These are phyloP conservation scores for Lophura nycthemera DNA, from an alignment of 2,113 vertebrate species.

Conservation along the genomic window DNA sequence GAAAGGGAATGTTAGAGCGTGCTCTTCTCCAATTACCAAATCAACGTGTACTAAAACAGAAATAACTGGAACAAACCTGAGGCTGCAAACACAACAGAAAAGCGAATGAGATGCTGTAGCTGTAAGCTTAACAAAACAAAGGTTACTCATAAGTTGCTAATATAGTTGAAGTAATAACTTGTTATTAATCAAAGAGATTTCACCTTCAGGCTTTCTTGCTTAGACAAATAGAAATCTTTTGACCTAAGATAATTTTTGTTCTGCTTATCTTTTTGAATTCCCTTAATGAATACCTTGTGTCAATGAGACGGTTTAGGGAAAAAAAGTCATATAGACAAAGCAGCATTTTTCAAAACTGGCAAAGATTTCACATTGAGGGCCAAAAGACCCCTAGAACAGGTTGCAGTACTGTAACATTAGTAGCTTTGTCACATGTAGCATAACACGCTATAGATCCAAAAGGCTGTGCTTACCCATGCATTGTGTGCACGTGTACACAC, in stretches of 20 bases:
- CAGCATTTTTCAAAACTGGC: conserved; percentile 80
- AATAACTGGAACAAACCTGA: conserved; percentile 29
- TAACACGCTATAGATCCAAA: conserved; percentile 62
- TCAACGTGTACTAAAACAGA: conserved; percentile 2
- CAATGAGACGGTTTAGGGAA: conserved; percentile 43
- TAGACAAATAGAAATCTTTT: conserved; percentile 38
- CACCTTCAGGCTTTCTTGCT: conserved; percentile 30
- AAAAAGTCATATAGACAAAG: conserved; percentile 72
- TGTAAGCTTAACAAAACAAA: conserved; percentile 53
- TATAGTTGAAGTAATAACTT: conserved; percentile 28
- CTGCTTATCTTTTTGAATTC: conserved; percentile 42
- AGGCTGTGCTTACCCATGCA: conserved; percentile 43
- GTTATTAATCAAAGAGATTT: conserved; percentile 11
- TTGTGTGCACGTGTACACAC: conserved; percentile 15
- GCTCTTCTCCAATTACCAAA: conserved; percentile 43
- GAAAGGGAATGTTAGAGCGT: conserved; percentile 67
- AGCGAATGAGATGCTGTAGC: conserved; percentile 58
- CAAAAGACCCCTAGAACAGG: conserved; percentile 59
- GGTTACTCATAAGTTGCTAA: conserved; percentile 53
- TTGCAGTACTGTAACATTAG: conserved; percentile 72
- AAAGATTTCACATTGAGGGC: conserved; percentile 81
- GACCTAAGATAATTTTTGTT: conserved; percentile 18
- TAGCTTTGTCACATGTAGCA: conserved; percentile 77
- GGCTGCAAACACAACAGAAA: conserved; percentile 22
- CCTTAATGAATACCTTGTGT: conserved; percentile 41